Base-by-base conservation (phyloP, 2,797 vertebrate species). In the Phoeniculus purpureus region DNA sequence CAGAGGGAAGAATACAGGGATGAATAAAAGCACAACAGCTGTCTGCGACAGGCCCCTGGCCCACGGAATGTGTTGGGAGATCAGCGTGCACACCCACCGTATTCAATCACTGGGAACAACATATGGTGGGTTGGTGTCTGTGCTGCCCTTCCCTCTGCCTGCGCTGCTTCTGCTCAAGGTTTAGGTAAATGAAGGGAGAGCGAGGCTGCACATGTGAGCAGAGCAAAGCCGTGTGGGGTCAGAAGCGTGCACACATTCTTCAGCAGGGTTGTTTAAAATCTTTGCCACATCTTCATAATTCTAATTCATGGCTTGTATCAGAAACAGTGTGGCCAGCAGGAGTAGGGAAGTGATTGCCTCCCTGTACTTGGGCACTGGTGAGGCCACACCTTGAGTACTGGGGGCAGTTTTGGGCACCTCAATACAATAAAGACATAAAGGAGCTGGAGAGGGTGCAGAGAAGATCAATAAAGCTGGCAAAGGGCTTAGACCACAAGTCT, bases 161-260 rank as follows among this genome's bases (percentile, higher is more conserved):
- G 82, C 87, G 80, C 93, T 55, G 60, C 15, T 79, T 70, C 92
- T 89, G 65, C 91, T 93, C 94, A 68, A 95, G 94, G 92, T 96
- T 7, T 62, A 27, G 91, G 92, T 22, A 40, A 87, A 92, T 82
- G 32, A 85, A 58, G 94, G 91, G 71, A 79, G 78, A 91, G 68
- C 48, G 22, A 45, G 32, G 84, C 89, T 84, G 91, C 61, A 58
- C 62, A 15, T 3, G 27, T 31, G 81, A 92, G 55, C 61, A 54
- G 79, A 71, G 71, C 50, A 40, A 23, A 59, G 22, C 29, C 6
- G 3, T 16, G 61, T 2, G 26, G 79, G 85, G 73, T 67, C 65
- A 75, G 72, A 77, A 52, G 54, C 31, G 68, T 11, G 37, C 0
- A 1, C 15, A 25, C 81, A 25, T 74, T 74, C 55, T 48, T 58